A percentile compares a stretch with the other conserved stretches of the same genome.
Conservation (phyloP, 2,888 invertebrate species). For the Acleris emargana region DNA sequence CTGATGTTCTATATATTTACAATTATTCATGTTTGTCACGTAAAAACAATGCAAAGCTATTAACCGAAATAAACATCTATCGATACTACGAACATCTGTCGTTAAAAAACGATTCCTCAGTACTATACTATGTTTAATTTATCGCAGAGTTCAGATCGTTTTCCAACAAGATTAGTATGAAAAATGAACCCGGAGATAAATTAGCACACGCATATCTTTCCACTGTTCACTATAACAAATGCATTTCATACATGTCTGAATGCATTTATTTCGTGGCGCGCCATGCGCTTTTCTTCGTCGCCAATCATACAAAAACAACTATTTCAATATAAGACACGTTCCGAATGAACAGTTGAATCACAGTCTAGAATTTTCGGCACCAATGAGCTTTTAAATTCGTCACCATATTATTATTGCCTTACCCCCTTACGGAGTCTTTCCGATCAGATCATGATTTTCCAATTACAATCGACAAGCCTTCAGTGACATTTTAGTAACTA, state of each 20-base stretch:
- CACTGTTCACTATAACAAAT: constrained; percentile 55
- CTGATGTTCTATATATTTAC: constrained; percentile 9
- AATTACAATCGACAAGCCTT: constrained; percentile 70
- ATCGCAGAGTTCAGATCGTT: not conserved
- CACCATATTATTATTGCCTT: constrained; percentile 61
- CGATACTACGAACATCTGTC: constrained; percentile 64
- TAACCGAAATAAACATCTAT: constrained; percentile 60
- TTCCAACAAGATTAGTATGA: not conserved
- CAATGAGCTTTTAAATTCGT: constrained; percentile 82
- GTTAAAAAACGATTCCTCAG: constrained; percentile 55
- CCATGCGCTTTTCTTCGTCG: constrained; percentile 50
- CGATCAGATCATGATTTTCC: constrained; percentile 54
- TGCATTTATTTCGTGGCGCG: constrained; percentile 35
- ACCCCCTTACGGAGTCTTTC: constrained; percentile 58
- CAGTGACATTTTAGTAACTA: constrained; percentile 59
- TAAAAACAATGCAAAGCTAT: constrained; percentile 65
- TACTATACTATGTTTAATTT: constrained; percentile 26
- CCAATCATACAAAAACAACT: constrained; percentile 81
- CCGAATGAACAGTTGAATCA: constrained; percentile 82
- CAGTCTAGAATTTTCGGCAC: constrained; percentile 83
- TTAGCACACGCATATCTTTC: not conserved
- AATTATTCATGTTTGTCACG: constrained; percentile 21
- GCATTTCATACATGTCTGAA: constrained; percentile 65
- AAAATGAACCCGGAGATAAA: constrained; percentile 2
- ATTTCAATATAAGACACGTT: constrained; percentile 84